These are phyloP conservation scores for Lithodes maja DNA, from an alignment of 2,888 invertebrate genomes.

Conservation along the genomic window DNA sequence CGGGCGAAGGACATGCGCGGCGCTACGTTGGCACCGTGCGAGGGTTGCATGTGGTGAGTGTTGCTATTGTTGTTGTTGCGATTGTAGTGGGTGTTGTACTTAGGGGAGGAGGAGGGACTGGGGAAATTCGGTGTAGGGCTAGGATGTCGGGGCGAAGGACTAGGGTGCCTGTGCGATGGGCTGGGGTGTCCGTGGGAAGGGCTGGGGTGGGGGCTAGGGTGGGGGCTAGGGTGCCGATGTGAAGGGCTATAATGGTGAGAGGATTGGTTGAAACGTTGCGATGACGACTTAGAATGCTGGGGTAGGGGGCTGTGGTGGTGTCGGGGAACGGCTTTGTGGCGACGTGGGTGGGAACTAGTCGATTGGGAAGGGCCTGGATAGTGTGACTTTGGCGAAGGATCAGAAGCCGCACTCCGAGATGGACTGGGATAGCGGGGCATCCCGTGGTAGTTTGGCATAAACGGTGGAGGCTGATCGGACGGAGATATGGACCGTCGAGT, in stretches of 20 bases:
- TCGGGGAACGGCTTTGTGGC: neutral
- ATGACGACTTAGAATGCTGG: neutral
- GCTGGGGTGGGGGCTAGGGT: neutral
- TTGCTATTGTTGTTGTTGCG: slow-evolving; percentile 42
- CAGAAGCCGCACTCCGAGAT: neutral
- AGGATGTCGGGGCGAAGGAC: neutral
- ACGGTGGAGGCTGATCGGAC: neutral
- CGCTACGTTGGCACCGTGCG: neutral
- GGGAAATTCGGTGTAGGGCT: neutral
- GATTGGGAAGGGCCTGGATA: neutral
- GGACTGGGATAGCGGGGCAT: neutral
- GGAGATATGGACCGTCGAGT: neutral
- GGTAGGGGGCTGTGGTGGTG: neutral
- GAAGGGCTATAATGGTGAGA: neutral
- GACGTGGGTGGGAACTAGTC: neutral
- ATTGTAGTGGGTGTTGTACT: slow-evolving; percentile 37
- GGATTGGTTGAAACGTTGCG: too few species aligned
- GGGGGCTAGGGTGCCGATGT: neutral
- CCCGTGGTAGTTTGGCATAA: neutral
- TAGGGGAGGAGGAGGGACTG: slow-evolving; percentile 10
- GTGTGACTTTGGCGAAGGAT: slow-evolving; percentile 6
- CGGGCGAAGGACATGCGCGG: slow-evolving; percentile 38
- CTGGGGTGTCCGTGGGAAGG: neutral
- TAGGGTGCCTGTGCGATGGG: neutral
- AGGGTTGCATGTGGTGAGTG: slow-evolving; percentile 45